A percentile compares a stretch with the other conserved stretches of the same genome.
These are phyloP conservation scores for Linnaemya tessellans DNA, from an alignment of 2,888 invertebrate genomes.

Conservation along the genomic window DNA sequence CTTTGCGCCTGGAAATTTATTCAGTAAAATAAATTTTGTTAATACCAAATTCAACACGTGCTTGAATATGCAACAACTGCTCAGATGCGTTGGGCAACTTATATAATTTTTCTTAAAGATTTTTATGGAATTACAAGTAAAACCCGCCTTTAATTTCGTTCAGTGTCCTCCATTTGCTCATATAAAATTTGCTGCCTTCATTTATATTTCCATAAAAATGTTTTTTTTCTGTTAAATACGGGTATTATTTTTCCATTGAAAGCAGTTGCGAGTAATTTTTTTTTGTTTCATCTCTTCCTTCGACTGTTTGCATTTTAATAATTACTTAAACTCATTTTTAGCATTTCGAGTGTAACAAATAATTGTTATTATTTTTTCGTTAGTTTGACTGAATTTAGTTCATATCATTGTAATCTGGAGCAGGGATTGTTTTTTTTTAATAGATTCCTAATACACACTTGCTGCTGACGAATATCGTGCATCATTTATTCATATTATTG, in stretches of 20 bases:
- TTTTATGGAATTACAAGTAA: too few relatives aligned
- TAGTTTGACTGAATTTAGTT: slow-evolving; percentile 45
- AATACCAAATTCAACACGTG: too few relatives aligned
- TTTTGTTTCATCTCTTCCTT: slow-evolving; percentile 9
- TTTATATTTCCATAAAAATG: too few relatives aligned
- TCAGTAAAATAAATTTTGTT: too few relatives aligned
- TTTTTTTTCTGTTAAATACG: neutral
- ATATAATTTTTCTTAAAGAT: neutral
- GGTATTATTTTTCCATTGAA: slow-evolving; percentile 36
- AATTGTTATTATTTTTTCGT: slow-evolving; percentile 32
- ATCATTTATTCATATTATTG: slow-evolving; percentile 57
- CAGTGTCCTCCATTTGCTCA: slow-evolving; percentile 18
- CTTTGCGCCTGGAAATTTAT: too few relatives aligned
- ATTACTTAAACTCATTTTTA: slow-evolving; percentile 53
- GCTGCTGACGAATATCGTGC: slow-evolving; percentile 19
- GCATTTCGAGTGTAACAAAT: slow-evolving; percentile 45
- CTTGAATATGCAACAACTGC: too few relatives aligned
- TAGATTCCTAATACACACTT: slow-evolving; percentile 38
- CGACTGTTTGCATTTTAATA: slow-evolving; percentile 47
- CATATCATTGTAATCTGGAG: slow-evolving; percentile 47
- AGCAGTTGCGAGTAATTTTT: slow-evolving; percentile 25
- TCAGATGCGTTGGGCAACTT: too few relatives aligned
- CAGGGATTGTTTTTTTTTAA: slow-evolving; percentile 48
- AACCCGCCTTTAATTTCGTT: neutral
- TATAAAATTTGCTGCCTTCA: slow-evolving; percentile 18